Evolutionary conservation across 1,140 invertebrate species (phyloP).

Genomic region (Brachionus plicatilis): DNA sequence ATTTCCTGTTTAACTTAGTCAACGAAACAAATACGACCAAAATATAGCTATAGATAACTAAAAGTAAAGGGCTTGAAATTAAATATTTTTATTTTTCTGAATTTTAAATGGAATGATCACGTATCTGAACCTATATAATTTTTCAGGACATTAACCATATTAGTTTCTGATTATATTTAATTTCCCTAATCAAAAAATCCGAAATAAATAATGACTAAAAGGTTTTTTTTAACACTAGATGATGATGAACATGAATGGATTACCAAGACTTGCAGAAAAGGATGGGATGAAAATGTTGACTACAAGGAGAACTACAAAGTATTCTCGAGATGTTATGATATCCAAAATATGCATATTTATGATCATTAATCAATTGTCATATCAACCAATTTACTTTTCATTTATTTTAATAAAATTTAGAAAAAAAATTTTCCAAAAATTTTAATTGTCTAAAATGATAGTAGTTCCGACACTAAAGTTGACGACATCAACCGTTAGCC

Average conservation of each 20-base stretch:
- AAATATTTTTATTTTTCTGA: not conserved
- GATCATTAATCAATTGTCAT: constrained; percentile 28
- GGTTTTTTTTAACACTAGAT: constrained; percentile 45
- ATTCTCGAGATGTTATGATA: constrained; percentile 33
- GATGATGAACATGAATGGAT: constrained; percentile 57
- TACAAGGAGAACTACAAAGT: constrained; percentile 43
- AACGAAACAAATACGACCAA: not conserved
- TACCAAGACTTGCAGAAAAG: constrained; percentile 53
- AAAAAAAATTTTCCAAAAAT: not conserved
- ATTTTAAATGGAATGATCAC: not conserved
- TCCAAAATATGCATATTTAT: constrained; percentile 35
- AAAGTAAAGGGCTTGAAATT: not conserved
- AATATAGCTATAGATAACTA: not conserved
- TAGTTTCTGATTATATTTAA: not conserved
- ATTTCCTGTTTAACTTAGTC: not conserved
- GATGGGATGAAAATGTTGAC: constrained; percentile 56
- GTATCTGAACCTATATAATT: not conserved
- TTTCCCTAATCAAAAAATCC: not conserved
- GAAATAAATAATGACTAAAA: not conserved
- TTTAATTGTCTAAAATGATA: not conserved
- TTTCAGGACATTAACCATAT: not conserved
- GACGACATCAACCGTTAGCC: not conserved
- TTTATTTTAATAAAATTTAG: constrained; percentile 8
- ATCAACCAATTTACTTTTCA: constrained; percentile 5
- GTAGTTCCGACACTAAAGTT: not conserved